A percentile compares a stretch with the other conserved stretches of the same genome.
Evolutionary conservation across 2,888 invertebrate species (phyloP).

Genomic region (Orchesellides sinensis): DNA sequence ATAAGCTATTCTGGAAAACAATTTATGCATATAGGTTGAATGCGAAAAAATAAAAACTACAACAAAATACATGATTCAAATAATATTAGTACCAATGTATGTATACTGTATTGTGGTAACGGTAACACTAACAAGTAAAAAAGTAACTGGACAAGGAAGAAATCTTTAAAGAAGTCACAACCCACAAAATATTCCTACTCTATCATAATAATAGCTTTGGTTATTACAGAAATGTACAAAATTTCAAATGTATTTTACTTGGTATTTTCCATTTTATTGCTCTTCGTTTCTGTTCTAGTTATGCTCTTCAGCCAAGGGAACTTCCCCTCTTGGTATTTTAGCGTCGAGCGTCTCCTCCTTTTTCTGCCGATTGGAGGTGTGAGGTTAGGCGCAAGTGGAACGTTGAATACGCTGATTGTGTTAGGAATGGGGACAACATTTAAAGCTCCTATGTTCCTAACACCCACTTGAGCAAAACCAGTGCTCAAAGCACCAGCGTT

Average conservation of each 20-base stretch:
- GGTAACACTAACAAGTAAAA: too few relatives aligned
- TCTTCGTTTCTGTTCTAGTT: not conserved
- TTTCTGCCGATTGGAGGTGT: slow-evolving; percentile 50
- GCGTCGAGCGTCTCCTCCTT: slow-evolving; percentile 40
- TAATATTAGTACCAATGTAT: too few relatives aligned
- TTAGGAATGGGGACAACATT: slow-evolving; percentile 55
- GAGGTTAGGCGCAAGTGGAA: slow-evolving; percentile 58
- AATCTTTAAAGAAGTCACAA: too few relatives aligned
- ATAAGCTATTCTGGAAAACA: too few relatives aligned
- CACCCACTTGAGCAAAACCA: slow-evolving; percentile 55
- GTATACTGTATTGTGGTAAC: too few relatives aligned
- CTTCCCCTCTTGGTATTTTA: slow-evolving; percentile 42
- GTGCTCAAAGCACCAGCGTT: slow-evolving; percentile 57
- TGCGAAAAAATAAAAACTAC: too few relatives aligned
- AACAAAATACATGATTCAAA: too few relatives aligned
- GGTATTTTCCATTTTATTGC: not conserved
- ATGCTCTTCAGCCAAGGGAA: slow-evolving; percentile 21
- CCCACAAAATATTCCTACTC: too few relatives aligned
- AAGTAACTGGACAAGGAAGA: too few relatives aligned
- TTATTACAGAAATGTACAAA: not conserved
- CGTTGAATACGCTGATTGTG: slow-evolving; percentile 56
- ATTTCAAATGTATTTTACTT: not conserved
- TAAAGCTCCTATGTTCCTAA: slow-evolving; percentile 63
- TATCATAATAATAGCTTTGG: too few relatives aligned
- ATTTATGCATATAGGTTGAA: too few relatives aligned